These are phyloP conservation scores for Ctenopoma multispine DNA, from an alignment of 2,797 vertebrate genomes.

Conservation along the genomic window DNA sequence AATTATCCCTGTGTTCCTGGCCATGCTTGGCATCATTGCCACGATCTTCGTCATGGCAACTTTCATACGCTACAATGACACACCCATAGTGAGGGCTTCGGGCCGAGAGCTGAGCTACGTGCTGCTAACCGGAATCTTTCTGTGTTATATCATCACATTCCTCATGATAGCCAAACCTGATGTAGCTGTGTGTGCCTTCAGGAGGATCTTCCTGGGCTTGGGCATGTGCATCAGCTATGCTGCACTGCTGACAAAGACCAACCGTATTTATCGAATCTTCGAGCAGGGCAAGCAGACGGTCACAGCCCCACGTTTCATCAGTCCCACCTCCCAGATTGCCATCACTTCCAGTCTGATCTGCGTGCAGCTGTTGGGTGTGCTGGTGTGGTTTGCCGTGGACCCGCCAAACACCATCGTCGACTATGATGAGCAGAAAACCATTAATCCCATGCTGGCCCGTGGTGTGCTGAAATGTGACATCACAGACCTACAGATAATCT, in stretches of 20 bases:
- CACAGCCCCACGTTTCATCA: conserved; percentile 95
- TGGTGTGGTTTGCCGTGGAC: conserved; percentile 97
- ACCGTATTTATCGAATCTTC: conserved; percentile 98
- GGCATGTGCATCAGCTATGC: conserved; percentile 99
- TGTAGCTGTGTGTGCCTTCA: conserved; percentile 94
- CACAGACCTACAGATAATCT: conserved; percentile 98
- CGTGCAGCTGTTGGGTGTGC: conserved; percentile 95
- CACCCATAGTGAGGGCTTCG: conserved; percentile 96
- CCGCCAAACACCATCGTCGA: conserved; percentile 97
- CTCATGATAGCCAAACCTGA: conserved; percentile 98
- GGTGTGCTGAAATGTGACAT: conserved; percentile 99
- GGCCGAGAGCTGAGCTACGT: conserved; percentile 98
- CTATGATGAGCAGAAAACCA: conserved; percentile 96
- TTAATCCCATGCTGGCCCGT: conserved; percentile 91
- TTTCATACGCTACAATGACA: conserved; percentile 96
- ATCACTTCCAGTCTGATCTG: conserved; percentile 97
- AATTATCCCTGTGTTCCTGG: conserved; percentile 95
- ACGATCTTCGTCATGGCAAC: conserved; percentile 98
- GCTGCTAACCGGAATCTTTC: conserved; percentile 95
- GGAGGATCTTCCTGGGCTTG: conserved; percentile 95
- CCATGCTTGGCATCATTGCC: conserved; percentile 97
- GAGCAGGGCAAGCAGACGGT: conserved; percentile 99
- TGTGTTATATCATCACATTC: conserved; percentile 99
- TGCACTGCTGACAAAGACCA: conserved; percentile 97
- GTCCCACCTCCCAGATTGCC: conserved; percentile 96